Base-by-base conservation (phyloP, 2,888 invertebrate species). In the Diaphora mendica region DNA sequence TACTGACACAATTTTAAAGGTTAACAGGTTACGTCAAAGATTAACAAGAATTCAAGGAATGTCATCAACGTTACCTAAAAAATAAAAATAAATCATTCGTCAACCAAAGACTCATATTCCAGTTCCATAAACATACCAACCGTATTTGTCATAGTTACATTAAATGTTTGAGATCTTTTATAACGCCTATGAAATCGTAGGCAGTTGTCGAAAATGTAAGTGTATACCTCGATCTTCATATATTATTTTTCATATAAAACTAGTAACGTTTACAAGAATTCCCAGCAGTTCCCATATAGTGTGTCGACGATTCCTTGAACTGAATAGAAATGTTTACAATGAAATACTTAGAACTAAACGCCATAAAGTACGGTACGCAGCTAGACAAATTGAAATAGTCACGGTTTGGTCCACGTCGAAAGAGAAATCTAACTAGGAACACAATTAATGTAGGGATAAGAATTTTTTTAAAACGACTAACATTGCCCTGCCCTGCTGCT, bases 251-350 rank as follows among this genome's bases (percentile, higher is more conserved):
- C 17, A 26, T 42, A 62, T 69, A 33, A 8, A 5, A 30, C 26
- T 42, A 42, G 26, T 62, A 69, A 70, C 62, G 39, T 30, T 42
- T 64, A 64, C 64, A 62, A 51, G 68, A 81, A 79, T 81, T 78
- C 70, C 26, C 70, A 73, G 35, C 78, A 78, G 65, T 81, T 75
- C 79, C 71, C 74, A 30, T 23, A 9, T 9, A 26, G 64, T 68
- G 30, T 26, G 51, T 35, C 33, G 55, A 39, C 64, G 48, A 35
- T 73, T 80, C 70, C 62, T 20, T 8, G 71, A 70, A 68, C 42
- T 73, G 26, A 13, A 30, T 67, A 67, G 42, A 67, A 67, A 67
- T 44, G 66, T n/a, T 42, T 44, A 67, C 44, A 65, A 39, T 65
- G 64, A 35, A 39, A 65, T 65, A 65, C 64, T 39, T 23, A 65